A percentile compares a stretch with the other conserved stretches of the same genome.
These are phyloP conservation scores for Astropecten irregularis DNA, from an alignment of 53 echinoderm and acorn worm genomes.

Conservation along the genomic window DNA sequence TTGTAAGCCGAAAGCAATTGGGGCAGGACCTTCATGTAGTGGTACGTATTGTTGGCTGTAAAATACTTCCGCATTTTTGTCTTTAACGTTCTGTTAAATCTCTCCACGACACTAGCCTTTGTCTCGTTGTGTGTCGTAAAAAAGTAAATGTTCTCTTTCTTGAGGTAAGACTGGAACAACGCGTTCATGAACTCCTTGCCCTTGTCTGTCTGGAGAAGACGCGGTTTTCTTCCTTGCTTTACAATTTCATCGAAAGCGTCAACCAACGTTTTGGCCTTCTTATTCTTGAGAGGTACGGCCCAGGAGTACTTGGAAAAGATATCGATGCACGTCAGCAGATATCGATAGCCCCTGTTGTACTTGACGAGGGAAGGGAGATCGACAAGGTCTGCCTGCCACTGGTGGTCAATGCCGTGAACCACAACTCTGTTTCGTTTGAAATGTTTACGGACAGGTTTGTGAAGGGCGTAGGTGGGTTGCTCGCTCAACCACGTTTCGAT, in stretches of 20 bases:
- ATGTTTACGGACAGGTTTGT: slow-evolving; percentile 14
- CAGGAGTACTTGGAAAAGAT: slow-evolving; percentile 71
- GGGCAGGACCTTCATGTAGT: neutral
- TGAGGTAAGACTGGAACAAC: slow-evolving; percentile 48
- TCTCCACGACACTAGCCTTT: slow-evolving; percentile 66
- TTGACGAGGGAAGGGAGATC: slow-evolving; percentile 5
- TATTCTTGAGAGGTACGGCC: slow-evolving; percentile 43
- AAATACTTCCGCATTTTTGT: slow-evolving; percentile 32
- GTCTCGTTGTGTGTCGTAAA: slow-evolving; percentile 73
- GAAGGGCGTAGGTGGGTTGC: slow-evolving; percentile 56
- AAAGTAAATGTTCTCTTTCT: slow-evolving; percentile 53
- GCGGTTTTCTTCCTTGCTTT: neutral
- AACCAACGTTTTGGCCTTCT: neutral
- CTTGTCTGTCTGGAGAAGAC: slow-evolving; percentile 44
- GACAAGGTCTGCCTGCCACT: slow-evolving; percentile 14
- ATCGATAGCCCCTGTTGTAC: slow-evolving; percentile 44
- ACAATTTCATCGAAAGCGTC: neutral
- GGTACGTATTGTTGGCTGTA: neutral
- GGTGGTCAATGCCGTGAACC: slow-evolving; percentile 44
- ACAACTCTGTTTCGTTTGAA: slow-evolving; percentile 54
- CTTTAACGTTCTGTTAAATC: slow-evolving; percentile 65
- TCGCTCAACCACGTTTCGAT: neutral
- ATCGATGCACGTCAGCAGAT: slow-evolving; percentile 71
- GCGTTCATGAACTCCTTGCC: slow-evolving; percentile 65
- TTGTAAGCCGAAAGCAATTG: neutral